Evolutionary conservation across 2,113 vertebrate genomes (phyloP), one percentile per base, ranked within the genome.

Genomic region (Strix uralensis): DNA sequence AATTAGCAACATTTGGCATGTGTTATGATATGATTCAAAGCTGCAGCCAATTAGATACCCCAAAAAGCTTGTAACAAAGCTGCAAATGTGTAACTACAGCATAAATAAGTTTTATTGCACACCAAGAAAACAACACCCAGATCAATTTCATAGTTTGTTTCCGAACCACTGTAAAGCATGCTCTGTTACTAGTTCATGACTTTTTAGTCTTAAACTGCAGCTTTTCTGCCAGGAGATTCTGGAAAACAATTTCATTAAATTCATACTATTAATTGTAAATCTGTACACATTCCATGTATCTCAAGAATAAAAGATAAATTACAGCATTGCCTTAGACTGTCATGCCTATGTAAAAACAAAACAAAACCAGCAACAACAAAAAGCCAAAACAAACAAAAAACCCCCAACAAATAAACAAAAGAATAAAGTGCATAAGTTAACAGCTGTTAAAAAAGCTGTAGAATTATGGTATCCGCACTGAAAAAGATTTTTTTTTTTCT

Each of bases 11-110:
- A 94, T 95, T 96, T 95, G 92, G 89, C 94, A 91, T 54, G 91
- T 78, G 75, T 95, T 95, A 95, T 49, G 81, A 90, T 89, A 94
- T 27, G 83, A 82, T 90, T 96, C 87, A 96, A 96, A 96, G 94
- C 96, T 97, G 91, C 66, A 96, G 91, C 59, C 89, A 95, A 95
- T 97, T 96, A 96, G 89, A 97, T 84, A 97, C 61, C 97, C 96
- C 92, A 57, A 97, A 97, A 97, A 94, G 92, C 95, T 91, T 96
- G 81, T 96, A 94, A 96, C 77, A 92, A 94, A 96, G 81, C 92
- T 97, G 95, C 91, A 96, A 96, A 96, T 96, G 94, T 94, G 96
- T 96, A 97, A 96, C 73, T 92, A 91, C 70, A 81, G 94, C 70
- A 92, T 92, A 96, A 96, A 94, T 86, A 96, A 92, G 66, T 95